A percentile compares a stretch with the other conserved stretches of the same genome.
These are phyloP conservation scores for Heliocidaris tuberculata DNA, from an alignment of 35 echinoderm and acorn worm genomes.

Conservation along the genomic window DNA sequence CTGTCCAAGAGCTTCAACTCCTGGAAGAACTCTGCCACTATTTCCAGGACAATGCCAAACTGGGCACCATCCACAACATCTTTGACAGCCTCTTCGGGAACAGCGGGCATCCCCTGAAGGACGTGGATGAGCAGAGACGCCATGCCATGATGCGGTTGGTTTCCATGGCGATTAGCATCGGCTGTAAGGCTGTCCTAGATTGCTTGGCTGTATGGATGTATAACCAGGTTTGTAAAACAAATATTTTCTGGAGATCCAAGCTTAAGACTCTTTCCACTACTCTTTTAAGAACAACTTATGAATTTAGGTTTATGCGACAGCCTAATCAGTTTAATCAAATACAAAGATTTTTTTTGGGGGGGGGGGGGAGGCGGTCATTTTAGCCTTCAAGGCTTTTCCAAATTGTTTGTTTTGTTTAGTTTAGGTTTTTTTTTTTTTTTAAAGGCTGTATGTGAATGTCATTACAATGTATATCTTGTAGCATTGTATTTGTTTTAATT, in stretches of 20 bases:
- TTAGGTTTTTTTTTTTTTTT: no score
- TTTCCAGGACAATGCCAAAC: constrained; percentile 45
- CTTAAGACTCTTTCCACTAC: no score
- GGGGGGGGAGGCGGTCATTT: no score
- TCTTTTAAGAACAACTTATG: no score
- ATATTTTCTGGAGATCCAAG: not conserved
- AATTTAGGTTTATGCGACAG: no score
- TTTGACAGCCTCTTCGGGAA: constrained; percentile 63
- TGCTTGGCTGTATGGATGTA: constrained; percentile 62
- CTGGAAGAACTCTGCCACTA: constrained; percentile 63
- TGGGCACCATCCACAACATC: constrained; percentile 55
- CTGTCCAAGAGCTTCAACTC: constrained; percentile 55
- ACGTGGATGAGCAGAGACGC: constrained; percentile 49
- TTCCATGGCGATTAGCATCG: constrained; percentile 54
- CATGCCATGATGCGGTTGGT: constrained; percentile 55
- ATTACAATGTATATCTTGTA: no score
- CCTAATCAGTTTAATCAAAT: no score
- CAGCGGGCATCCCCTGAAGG: constrained; percentile 43
- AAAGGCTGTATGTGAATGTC: no score
- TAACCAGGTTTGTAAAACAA: constrained; percentile 53
- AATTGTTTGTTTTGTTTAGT: no score
- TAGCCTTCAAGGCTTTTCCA: no score
- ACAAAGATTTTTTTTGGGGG: no score
- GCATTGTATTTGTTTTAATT: no score
- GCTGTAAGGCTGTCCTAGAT: constrained; percentile 49